phyloP scores from a whole-genome alignment of 2,888 invertebrate species.

The Tachina lurida region DNA sequence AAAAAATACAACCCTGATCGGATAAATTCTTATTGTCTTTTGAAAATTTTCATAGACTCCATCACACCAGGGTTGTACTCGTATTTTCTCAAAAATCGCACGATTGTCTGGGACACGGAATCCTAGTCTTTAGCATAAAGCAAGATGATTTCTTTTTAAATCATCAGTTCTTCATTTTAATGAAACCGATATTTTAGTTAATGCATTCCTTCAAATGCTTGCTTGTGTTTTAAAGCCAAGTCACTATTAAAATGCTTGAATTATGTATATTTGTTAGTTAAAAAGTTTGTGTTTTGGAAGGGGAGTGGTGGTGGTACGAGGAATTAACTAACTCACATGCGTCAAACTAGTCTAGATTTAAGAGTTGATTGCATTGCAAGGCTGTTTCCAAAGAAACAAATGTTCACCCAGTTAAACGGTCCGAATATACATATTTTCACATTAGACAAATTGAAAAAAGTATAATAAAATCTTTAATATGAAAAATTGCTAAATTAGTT shows the following conservation, averaged over 20 bases:
- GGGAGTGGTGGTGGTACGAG: slow-evolving; percentile 4
- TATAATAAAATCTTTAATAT: slow-evolving; percentile 34
- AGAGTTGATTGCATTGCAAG: slow-evolving; percentile 66
- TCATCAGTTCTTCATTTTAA: too few relatives aligned
- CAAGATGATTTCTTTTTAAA: too few relatives aligned
- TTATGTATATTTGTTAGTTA: slow-evolving; percentile 1
- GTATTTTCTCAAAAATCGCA: too few relatives aligned
- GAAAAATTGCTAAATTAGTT: slow-evolving; percentile 33
- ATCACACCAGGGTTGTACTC: too few relatives aligned
- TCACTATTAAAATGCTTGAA: neutral
- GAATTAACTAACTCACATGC: slow-evolving; percentile 45
- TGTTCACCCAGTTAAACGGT: slow-evolving; percentile 42
- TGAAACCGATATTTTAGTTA: neutral
- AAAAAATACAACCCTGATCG: too few relatives aligned
- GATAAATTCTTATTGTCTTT: too few relatives aligned
- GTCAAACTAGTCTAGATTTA: slow-evolving; percentile 55
- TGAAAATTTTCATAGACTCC: too few relatives aligned
- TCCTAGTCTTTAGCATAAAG: too few relatives aligned
- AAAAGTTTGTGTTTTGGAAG: neutral
- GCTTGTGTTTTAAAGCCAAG: neutral
- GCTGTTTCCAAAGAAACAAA: slow-evolving; percentile 57
- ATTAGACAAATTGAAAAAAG: slow-evolving; percentile 63
- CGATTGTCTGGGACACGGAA: too few relatives aligned
- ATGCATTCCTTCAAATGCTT: slow-evolving; percentile 14
- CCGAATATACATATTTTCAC: slow-evolving; percentile 25